A percentile compares a stretch with the other conserved stretches of the same genome.
Evolutionary conservation across 2,113 vertebrate genomes (phyloP).

Genomic region (Heptranchias perlo): DNA sequence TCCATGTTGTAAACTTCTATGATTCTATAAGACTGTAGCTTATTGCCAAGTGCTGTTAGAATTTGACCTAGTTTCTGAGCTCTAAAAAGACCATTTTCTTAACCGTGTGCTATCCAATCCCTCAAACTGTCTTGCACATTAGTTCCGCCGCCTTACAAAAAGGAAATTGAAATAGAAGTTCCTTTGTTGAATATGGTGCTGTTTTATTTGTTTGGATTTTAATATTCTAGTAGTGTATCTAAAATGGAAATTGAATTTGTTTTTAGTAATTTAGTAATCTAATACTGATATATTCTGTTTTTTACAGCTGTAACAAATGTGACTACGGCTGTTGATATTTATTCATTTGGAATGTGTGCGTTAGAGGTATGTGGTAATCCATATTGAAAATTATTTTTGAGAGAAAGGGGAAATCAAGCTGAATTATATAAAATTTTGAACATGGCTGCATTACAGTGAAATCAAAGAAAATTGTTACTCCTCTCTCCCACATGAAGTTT

Average conservation of each 20-base stretch:
- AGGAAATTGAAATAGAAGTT: neutral
- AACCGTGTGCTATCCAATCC: neutral
- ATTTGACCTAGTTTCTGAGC: neutral
- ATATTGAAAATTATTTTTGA: neutral
- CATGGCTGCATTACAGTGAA: neutral
- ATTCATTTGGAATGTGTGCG: conserved; percentile 98
- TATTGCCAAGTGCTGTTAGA: neutral
- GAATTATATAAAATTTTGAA: neutral
- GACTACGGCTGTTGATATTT: conserved; percentile 96
- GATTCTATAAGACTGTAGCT: too few species aligned
- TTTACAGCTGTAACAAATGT: conserved; percentile 77
- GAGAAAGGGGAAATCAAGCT: conserved; percentile 11
- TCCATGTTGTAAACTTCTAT: too few species aligned
- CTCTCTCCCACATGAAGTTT: neutral
- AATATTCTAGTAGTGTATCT: neutral
- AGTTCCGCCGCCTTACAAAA: neutral
- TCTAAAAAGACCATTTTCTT: neutral
- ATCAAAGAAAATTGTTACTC: neutral
- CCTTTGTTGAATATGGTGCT: neutral
- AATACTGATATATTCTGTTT: neutral
- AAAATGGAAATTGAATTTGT: neutral
- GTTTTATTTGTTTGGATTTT: neutral
- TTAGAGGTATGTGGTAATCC: conserved; percentile 79
- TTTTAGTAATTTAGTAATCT: neutral
- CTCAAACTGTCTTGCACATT: neutral